Percentiles rank a stretch among this genome's conserved stretches.
These are phyloP conservation scores for Dendronephthya gigantea DNA, from an alignment of 64 coral and sea anemone genomes.

Conservation along the genomic window DNA sequence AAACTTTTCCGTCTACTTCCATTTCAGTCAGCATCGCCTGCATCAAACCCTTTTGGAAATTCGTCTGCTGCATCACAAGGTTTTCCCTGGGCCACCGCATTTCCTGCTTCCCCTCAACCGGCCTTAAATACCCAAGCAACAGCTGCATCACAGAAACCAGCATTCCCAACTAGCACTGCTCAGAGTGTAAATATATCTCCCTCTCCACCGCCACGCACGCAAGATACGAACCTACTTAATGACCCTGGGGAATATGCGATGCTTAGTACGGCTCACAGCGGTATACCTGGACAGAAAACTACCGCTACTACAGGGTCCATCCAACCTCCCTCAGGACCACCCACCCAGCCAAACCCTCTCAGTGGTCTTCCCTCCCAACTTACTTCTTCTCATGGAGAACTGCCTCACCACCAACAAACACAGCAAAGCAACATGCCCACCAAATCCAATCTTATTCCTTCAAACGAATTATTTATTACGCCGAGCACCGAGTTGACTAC, in stretches of 20 bases:
- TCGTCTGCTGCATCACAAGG: background rate
- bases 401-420: background rate
- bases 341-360: background rate
- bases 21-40: background rate
- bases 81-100: background rate
- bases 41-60: background rate
- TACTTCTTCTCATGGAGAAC: background rate
- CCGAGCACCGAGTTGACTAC: background rate
- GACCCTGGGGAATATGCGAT: background rate
- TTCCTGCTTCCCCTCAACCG: background rate
- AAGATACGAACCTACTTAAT: background rate
- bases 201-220: background rate
- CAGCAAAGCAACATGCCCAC: background rate
- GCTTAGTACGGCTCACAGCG: background rate
- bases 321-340: background rate
- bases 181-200: background rate
- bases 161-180: background rate
- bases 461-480: background rate
- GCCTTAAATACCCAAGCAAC: background rate
- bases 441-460: background rate
- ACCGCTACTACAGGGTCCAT: background rate
- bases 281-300: background rate
- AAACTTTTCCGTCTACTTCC: background rate
- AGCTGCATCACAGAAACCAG: background rate
- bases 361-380: background rate